Base-by-base conservation (phyloP, 2,888 invertebrate species). In the Amblyteles armatorius region DNA sequence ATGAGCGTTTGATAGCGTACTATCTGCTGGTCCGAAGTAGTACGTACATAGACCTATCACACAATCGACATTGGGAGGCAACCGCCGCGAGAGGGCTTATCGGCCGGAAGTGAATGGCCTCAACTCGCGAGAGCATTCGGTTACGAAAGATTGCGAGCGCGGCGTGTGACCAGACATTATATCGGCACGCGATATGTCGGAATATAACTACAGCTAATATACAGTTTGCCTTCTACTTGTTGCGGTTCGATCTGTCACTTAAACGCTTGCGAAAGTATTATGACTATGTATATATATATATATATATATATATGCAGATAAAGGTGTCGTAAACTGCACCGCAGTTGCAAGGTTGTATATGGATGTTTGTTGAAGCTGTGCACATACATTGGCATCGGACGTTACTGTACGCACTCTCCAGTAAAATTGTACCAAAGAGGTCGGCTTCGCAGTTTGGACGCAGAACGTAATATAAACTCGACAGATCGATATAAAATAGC, bases 81-180 rank as follows among this genome's bases (percentile, higher is more conserved):
- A 40, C 36, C 78, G 40, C 74, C 74, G 78, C 65, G 72, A 76
- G 81, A 65, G 63, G 63, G 80, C 83, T 87, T 87, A 85, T 86
- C 87, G 86, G 81, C 87, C 87, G 88, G 88, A 88, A 88, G 88
- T 86, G 88, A 88, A 84, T 74, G 87, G 88, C 84, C 77, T 44
- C 50, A 67, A 44, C n/a, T 48, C 48, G 71, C 57, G 63, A 63
- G 60, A 76, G 77, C 84, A 68, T 77, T 80, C 78, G 80, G 86
- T 88, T 88, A 85, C 83, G 88, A 86, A 87, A 88, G 87, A 88
- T 88, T 82, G 79, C 85, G 82, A 82, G 68, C 57, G 65, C 77
- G 81, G 76, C 86, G 82, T 87, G 81, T 77, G 84, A 86, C 81
- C 84, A 65, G 69, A 85, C 63, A 83, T 85, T 83, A 85, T 82